A percentile compares a stretch with the other conserved stretches of the same genome.
phyloP scores from a whole-genome alignment of 2,113 vertebrate genomes.

The Datnioides undecimradiatus region DNA sequence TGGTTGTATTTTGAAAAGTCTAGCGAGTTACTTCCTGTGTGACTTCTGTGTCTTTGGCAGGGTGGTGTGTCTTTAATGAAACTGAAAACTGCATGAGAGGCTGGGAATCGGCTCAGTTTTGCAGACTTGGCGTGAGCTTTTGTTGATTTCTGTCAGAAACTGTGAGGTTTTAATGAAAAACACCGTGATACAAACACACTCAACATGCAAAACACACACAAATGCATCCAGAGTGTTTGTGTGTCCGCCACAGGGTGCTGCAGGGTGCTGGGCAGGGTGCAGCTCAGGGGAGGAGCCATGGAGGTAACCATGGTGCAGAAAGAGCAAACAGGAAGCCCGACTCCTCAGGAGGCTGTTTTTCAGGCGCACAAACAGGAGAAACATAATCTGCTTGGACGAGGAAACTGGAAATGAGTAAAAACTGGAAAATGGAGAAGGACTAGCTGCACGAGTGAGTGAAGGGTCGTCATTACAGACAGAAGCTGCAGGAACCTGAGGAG shows the following conservation, averaged over 20 bases:
- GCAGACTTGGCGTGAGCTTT: too few relatives aligned
- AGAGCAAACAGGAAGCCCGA: constrained; percentile 21
- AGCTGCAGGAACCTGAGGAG: too few relatives aligned
- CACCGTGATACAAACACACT: neutral
- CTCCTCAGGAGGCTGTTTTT: neutral
- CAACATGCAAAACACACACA: neutral
- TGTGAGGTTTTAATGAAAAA: too few relatives aligned
- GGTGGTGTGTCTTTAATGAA: too few relatives aligned
- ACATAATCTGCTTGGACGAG: neutral
- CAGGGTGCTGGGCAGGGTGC: neutral
- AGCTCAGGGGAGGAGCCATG: constrained; percentile 8
- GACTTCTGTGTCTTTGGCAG: too few relatives aligned
- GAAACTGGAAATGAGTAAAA: neutral
- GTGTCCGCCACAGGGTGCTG: neutral
- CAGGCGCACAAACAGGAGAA: neutral
- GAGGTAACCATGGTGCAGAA: constrained; percentile 24
- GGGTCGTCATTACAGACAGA: neutral
- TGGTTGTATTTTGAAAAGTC: too few relatives aligned
- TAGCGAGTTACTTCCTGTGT: too few relatives aligned
- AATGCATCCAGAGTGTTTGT: constrained; percentile 18
- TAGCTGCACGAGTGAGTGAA: neutral
- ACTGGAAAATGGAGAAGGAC: neutral
- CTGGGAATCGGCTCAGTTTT: too few relatives aligned
- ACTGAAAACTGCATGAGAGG: too few relatives aligned
- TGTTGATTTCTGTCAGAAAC: too few relatives aligned